phyloP scores from a whole-genome alignment of 2,797 vertebrate genomes.

The Hirundo rustica region DNA sequence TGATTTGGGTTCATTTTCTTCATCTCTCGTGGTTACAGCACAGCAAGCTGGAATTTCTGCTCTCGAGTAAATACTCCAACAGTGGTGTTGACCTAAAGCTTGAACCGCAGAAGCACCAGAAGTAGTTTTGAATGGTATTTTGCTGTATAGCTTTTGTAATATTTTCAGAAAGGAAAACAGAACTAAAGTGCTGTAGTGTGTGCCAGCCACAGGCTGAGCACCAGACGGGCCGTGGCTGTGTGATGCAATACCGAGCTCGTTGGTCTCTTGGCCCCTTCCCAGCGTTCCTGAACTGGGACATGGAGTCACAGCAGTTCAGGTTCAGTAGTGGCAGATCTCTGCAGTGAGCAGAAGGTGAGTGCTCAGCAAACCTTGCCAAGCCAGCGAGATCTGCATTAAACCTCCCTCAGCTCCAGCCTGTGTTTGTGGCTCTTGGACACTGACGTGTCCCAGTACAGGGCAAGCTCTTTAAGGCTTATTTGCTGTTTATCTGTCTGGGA shows the following conservation, averaged over 20 bases:
- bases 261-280: background rate
- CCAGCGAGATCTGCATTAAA: background rate
- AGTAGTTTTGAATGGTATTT: background rate
- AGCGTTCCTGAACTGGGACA: background rate
- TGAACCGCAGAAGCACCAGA: background rate
- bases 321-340: background rate
- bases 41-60: background rate
- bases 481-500: background rate
- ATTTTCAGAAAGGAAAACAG: background rate
- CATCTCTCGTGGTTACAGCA: background rate
- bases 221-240: background rate
- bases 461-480: background rate
- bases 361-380: background rate
- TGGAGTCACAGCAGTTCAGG: background rate
- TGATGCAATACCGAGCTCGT: background rate
- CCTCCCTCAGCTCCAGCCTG: background rate
- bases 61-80: background rate
- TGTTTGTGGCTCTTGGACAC: background rate
- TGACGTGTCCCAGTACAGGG: rapidly evolving
- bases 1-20: background rate
- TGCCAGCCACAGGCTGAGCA: background rate
- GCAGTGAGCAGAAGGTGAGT: background rate
- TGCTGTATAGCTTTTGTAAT: background rate
- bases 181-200: background rate
- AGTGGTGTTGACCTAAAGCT: background rate